Evolutionary conservation across 2,888 invertebrate species (phyloP).

Genomic region (Thecophora atra): DNA sequence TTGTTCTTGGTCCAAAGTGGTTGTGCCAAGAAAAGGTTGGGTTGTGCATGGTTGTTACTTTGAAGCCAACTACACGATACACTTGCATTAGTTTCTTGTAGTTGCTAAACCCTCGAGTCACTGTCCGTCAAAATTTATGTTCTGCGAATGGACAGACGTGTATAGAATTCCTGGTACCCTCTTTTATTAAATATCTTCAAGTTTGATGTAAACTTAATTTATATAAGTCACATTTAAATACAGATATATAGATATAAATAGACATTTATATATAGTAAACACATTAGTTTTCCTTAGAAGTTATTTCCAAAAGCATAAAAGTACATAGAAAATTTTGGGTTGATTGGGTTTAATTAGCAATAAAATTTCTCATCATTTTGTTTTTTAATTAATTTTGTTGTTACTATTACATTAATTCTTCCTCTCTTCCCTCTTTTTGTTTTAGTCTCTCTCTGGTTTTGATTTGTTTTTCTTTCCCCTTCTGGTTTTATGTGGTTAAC

Average conservation of each 20-base stretch:
- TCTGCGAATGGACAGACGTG: neutral
- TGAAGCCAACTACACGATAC: neutral
- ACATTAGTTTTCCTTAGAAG: neutral
- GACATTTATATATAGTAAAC: neutral
- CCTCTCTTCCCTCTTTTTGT: conserved; percentile 21
- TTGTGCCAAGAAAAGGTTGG: conserved; percentile 6
- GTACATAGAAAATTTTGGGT: no score
- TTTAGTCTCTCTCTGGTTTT: neutral
- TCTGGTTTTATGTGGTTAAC: conserved; percentile 50
- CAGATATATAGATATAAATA: neutral
- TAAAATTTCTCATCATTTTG: conserved; percentile 24
- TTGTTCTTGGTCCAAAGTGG: conserved; percentile 19
- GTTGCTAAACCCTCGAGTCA: neutral
- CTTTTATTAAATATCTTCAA: conserved; percentile 3
- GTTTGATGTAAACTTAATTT: neutral
- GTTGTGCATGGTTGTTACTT: neutral
- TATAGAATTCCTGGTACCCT: neutral
- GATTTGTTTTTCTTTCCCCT: conserved; percentile 22
- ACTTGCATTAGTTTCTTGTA: neutral
- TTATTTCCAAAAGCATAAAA: no score
- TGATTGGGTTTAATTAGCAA: neutral
- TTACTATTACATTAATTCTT: conserved; percentile 9
- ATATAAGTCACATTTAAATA: neutral
- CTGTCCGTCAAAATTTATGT: neutral
- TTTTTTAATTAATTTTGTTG: conserved; percentile 12